Percentiles rank a stretch among this genome's conserved stretches.
phyloP scores from a whole-genome alignment of 2,113 vertebrate species.

The Rhinolophus ferrumequinum region DNA sequence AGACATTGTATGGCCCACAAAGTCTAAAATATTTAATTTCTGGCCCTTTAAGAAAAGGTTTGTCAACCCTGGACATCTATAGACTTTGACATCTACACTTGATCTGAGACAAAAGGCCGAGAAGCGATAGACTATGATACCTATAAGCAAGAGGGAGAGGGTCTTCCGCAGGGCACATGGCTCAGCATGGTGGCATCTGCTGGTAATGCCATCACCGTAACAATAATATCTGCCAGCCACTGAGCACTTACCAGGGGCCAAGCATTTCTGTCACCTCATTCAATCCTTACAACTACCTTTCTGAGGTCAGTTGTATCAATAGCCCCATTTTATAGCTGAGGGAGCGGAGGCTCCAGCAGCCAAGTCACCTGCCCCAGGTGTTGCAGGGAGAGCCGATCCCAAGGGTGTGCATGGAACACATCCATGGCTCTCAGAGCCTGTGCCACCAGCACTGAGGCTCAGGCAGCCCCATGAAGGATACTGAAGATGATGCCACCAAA shows the following conservation, averaged over 20 bases:
- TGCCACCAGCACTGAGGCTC: not conserved
- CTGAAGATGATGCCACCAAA: slow-evolving; percentile 99
- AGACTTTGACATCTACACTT: not conserved
- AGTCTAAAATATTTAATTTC: not conserved
- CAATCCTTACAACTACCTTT: not conserved
- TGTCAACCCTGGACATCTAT: not conserved
- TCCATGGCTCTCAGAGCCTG: not conserved
- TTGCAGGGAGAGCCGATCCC: rapidly evolving
- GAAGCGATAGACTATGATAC: not conserved
- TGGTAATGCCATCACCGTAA: rapidly evolving
- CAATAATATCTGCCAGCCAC: not conserved
- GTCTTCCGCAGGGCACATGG: not conserved
- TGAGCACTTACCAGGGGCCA: not conserved
- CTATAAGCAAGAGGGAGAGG: not conserved
- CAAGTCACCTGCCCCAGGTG: not conserved
- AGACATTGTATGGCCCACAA: not conserved
- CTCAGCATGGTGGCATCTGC: too few relatives aligned
- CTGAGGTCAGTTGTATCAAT: not conserved
- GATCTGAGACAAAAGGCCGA: too few relatives aligned
- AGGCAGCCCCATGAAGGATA: slow-evolving; percentile 89
- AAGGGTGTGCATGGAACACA: rapidly evolving
- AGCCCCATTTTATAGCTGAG: not conserved
- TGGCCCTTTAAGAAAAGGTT: not conserved
- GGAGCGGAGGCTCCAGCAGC: not conserved
- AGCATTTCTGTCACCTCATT: not conserved